These are phyloP conservation scores for Erebia ligea DNA, from an alignment of 2,888 invertebrate genomes.

Conservation along the genomic window DNA sequence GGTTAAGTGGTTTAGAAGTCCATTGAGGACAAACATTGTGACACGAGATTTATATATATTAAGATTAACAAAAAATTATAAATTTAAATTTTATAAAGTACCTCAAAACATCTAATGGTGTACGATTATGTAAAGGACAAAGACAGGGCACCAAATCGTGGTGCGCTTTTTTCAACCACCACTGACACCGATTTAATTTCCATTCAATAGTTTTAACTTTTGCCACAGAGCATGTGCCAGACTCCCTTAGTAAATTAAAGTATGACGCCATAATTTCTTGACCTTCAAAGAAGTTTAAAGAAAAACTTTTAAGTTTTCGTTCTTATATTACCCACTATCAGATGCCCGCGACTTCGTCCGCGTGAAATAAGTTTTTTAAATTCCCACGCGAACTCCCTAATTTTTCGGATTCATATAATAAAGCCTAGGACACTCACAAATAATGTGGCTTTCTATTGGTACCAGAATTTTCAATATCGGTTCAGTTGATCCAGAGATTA, in stretches of 20 bases:
- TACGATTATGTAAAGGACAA: constrained; percentile 64
- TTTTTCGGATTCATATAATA: too few species aligned
- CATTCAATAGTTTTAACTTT: constrained; percentile 73
- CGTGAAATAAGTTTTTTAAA: too few species aligned
- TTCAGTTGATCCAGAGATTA: too few species aligned
- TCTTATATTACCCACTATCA: too few species aligned
- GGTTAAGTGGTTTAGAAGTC: too few species aligned
- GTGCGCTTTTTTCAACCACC: constrained; percentile 66
- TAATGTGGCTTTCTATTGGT: too few species aligned
- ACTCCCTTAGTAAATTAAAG: constrained; percentile 64
- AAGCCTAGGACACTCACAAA: too few species aligned
- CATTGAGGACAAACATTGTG: too few species aligned
- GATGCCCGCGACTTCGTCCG: too few species aligned
- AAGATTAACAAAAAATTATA: neutral
- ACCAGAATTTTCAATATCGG: too few species aligned
- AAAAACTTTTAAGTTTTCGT: neutral
- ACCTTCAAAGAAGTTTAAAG: constrained; percentile 55
- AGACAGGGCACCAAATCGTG: constrained; percentile 64
- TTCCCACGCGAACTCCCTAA: too few species aligned
- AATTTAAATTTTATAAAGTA: constrained; percentile 38
- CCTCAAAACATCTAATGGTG: constrained; percentile 68
- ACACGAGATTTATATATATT: too few species aligned
- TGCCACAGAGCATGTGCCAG: constrained; percentile 60
- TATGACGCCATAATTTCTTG: constrained; percentile 78
- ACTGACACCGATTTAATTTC: constrained; percentile 70